phyloP scores from a whole-genome alignment of 2,888 invertebrate genomes.

The Ormia ochracea region DNA sequence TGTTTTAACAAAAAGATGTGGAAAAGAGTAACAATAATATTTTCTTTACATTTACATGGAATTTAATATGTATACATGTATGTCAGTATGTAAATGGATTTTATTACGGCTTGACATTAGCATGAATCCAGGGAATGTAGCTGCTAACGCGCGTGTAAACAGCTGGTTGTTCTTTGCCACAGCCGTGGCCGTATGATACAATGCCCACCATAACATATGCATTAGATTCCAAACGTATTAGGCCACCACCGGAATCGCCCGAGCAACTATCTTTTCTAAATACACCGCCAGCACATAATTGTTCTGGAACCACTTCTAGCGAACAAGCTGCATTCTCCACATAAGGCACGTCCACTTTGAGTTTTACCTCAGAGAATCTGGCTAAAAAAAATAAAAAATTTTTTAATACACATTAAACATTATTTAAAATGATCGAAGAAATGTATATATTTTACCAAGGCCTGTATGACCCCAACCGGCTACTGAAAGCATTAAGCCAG shows the following conservation, averaged over 20 bases:
- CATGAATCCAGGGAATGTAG: conserved; percentile 62
- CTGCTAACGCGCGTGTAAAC: conserved; percentile 61
- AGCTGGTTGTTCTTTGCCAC: conserved; percentile 76
- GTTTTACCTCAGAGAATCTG: conserved; percentile 41
- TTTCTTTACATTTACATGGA: too few species aligned
- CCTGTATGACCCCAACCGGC: conserved; percentile 82
- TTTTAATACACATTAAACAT: too few species aligned
- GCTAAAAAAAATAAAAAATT: conserved; percentile 28
- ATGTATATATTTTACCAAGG: conserved; percentile 41
- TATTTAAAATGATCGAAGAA: background rate
- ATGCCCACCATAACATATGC: conserved; percentile 80
- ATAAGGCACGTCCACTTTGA: conserved; percentile 60
- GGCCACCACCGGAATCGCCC: conserved; percentile 85
- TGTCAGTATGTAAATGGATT: background rate
- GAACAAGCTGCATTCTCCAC: conserved; percentile 55
- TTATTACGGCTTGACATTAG: conserved; percentile 54
- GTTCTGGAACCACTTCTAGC: conserved; percentile 68
- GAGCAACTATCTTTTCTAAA: conserved; percentile 82
- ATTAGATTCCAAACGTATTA: conserved; percentile 78
- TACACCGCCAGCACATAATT: conserved; percentile 83
- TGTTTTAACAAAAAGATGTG: too few species aligned
- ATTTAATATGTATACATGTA: too few species aligned
- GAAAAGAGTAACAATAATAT: too few species aligned
- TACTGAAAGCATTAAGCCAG: conserved; percentile 72
- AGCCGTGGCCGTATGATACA: conserved; percentile 82